A percentile compares a stretch with the other conserved stretches of the same genome.
Conservation (phyloP, 2,113 vertebrate species). For the Tamias sibiricus region DNA sequence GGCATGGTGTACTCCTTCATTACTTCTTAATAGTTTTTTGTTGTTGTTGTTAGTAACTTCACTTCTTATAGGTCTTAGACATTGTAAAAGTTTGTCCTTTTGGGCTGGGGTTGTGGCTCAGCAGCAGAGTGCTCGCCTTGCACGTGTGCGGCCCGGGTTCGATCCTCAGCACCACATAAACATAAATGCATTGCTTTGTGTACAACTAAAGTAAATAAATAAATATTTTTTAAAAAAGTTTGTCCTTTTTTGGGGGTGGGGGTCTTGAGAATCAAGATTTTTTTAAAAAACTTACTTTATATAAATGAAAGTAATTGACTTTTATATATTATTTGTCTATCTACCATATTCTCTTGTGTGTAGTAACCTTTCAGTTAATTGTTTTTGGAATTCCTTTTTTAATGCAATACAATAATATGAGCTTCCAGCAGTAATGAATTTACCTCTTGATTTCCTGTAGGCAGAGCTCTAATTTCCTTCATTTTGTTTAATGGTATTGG, state of each 20-base stretch:
- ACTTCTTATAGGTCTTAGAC: neutral
- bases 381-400: neutral
- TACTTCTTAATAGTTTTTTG: neutral
- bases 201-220: too few species aligned
- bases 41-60: neutral
- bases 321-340: neutral
- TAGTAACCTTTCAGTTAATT: neutral
- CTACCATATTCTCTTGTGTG: neutral
- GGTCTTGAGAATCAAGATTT: conserved; percentile 1
- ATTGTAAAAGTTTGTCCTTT: neutral
- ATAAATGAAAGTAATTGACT: neutral
- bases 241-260: neutral
- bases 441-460: neutral
- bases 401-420: neutral
- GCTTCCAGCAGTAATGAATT: conserved; percentile 22
- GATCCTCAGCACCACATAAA: too few species aligned
- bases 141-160: too few species aligned
- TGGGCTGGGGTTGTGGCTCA: too few species aligned
- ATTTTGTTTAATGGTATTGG: neutral
- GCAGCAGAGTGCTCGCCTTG: too few species aligned
- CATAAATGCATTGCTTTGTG: too few species aligned
- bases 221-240: too few species aligned
- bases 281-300: neutral
- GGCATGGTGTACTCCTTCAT: neutral
- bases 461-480: conserved; percentile 6